These are phyloP conservation scores for Drosophila picticornis DNA, from an alignment of 2,888 invertebrate genomes.

Conservation along the genomic window DNA sequence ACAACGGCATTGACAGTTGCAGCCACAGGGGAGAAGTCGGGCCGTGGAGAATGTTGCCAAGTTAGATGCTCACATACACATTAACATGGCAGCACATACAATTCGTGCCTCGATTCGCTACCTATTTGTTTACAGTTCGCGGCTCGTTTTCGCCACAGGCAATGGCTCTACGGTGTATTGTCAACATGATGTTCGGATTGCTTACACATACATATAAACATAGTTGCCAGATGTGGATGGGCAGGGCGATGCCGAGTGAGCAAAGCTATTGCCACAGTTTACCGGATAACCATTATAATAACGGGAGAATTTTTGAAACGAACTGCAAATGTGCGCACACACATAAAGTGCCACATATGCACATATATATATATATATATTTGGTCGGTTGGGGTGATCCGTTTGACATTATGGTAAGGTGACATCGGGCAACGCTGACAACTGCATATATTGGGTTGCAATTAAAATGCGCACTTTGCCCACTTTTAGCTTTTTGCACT, in stretches of 20 bases:
- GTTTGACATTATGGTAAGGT: slow-evolving; percentile 66
- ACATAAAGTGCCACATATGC: background rate
- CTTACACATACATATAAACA: slow-evolving; percentile 9
- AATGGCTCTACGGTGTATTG: slow-evolving; percentile 57
- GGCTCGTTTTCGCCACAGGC: slow-evolving; percentile 57
- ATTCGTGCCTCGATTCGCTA: slow-evolving; percentile 30
- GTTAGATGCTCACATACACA: slow-evolving; percentile 1
- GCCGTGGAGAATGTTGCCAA: background rate
- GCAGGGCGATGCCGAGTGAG: background rate
- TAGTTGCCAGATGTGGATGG: background rate
- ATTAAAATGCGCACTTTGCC: slow-evolving; percentile 52
- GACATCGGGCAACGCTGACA: slow-evolving; percentile 46
- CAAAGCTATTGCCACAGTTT: slow-evolving; percentile 42
- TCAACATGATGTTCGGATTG: slow-evolving; percentile 57
- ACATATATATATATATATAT: background rate
- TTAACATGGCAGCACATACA: slow-evolving; percentile 2
- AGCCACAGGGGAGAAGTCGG: background rate
- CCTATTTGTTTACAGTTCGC: slow-evolving; percentile 70
- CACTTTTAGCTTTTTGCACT: slow-evolving; percentile 4
- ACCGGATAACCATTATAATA: slow-evolving; percentile 73
- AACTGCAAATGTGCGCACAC: background rate
- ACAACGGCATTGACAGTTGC: slow-evolving; percentile 1
- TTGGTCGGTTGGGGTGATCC: slow-evolving; percentile 36
- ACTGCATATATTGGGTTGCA: slow-evolving; percentile 44
- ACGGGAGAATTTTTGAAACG: slow-evolving; percentile 35